Evolutionary conservation across 2,797 vertebrate genomes (phyloP), one percentile per base, ranked within the genome.

Genomic region (Acipenser oxyrinchus): DNA sequence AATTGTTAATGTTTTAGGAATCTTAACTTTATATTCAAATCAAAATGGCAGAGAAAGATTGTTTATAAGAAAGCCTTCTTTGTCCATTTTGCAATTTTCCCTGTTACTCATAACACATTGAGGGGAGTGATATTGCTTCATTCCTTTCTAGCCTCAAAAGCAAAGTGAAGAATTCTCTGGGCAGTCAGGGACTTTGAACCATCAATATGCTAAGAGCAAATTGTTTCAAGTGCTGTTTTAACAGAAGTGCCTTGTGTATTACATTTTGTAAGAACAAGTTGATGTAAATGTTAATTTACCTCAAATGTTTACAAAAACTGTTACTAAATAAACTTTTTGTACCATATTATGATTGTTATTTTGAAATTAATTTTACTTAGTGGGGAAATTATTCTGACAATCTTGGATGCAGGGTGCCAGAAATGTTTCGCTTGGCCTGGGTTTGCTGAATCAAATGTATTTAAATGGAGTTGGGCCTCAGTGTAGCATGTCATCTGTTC

Each of bases 281-380:
- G 86, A 90, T 94, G 91, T 93, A 91, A 90, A 88, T 63, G 87
- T 93, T 91, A 65, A 92, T 93, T 95, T 96, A 93, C 91, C 89
- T 95, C 92, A 94, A 88, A 91, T 92, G 91, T 93, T 94, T 95
- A 93, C 88, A 93, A 93, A 37, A 93, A 84, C 79, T 85, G 79
- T 92, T 89, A 91, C 86, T 91, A 90, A 95, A 95, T 94, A 94
- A 91, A 94, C 79, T 87, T 94, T 95, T 93, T 95, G 91, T 95
- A 93, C 89, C 83, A 88, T 86, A 86, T 66, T 63, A 55, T 48
- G n/a, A 37, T 63, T 48, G 48, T 15, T 8, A 55, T 51, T 65
- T 37, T 37, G 3, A 37, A 37, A 37, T 37, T 4, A 37, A 37
- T 37, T 37, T 37, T 37, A 37, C 4, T 37, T 37, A 4, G 37